Base-by-base conservation (phyloP, 1,140 invertebrate genomes). In the Metopolophium dirhodum region DNA sequence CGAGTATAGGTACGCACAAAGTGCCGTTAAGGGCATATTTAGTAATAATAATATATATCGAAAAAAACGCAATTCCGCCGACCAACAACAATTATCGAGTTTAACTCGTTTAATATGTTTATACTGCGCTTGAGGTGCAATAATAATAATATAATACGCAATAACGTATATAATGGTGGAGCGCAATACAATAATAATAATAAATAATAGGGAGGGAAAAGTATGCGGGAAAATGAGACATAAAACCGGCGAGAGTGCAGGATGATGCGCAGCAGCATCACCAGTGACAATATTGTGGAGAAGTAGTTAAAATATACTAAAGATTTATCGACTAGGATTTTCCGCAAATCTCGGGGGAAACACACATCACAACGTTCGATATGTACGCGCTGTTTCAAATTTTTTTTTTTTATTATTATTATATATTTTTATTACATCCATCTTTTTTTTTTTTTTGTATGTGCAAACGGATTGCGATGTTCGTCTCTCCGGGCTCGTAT, bases 401-500 rank as follows among this genome's bases (percentile, higher is more conserved):
- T 90, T 54, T 47, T 87, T 47, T 37, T 86, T 89, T 37, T 90
- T 41, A 68, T 61, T 61, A 57, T 61, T 90, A 90, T 90, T 61
- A 61, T 90, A 90, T 90, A 90, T 90, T 90, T 90, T 90, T 90
- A 90, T 90, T 90, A 68, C 89, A 61, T 61, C 54, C 54, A 41
- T 41, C 22, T 57, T 37, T 54, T 90, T 61, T 90, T 54, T 57
- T 18, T 90, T 90, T 90, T 61, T 90, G 20, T 57, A 20, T 45
- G 88, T 30, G 89, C 41, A 45, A 90, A 68, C 89, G 57, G 89
- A 90, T 90, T 45, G 89, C 54, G 35, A 41, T 30, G 41, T 54
- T 22, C 54, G 89, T 90, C 89, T 90, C 89, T n/a, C 89, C 57
- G 89, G 89, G 57, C 89, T 90, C 89, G 57, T 90, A 90, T 90